These are phyloP conservation scores for Pangasius mekongensis DNA, from an alignment of 2,797 vertebrate genomes.

Conservation along the genomic window DNA sequence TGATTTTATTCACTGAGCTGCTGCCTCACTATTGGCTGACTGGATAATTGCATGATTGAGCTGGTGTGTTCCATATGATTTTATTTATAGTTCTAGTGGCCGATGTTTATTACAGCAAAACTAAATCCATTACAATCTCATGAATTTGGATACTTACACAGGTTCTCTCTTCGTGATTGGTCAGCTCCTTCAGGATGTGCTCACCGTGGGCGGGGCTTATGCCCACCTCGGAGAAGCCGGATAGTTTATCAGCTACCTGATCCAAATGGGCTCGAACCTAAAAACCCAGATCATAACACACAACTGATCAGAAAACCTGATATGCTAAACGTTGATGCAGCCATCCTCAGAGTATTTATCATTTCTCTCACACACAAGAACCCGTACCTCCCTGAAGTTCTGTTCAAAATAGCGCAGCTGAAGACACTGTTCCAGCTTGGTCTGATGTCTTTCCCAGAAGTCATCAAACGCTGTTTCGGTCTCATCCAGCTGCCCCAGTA, in stretches of 20 bases:
- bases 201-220: slow-evolving; percentile 88
- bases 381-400: slow-evolving; percentile 85
- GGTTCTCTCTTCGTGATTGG: slow-evolving; percentile 84
- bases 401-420: slow-evolving; percentile 91
- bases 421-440: slow-evolving; percentile 93
- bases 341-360: neutral
- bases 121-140: neutral
- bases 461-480: slow-evolving; percentile 93
- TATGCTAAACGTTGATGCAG: too few species aligned
- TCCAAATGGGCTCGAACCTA: slow-evolving; percentile 87
- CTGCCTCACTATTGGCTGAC: neutral
- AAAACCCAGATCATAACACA: slow-evolving; percentile 50
- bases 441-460: slow-evolving; percentile 94
- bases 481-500: slow-evolving; percentile 90
- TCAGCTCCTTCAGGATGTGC: slow-evolving; percentile 87
- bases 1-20: neutral
- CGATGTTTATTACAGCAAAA: neutral
- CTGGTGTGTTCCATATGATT: neutral
- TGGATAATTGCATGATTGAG: neutral
- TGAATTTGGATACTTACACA: slow-evolving; percentile 75
- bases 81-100: neutral
- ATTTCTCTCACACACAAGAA: neutral
- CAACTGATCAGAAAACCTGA: neutral
- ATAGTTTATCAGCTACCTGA: slow-evolving; percentile 81
- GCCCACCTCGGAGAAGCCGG: slow-evolving; percentile 85